These are phyloP conservation scores for Caenorhabditis macrosperma DNA, from an alignment of 2,888 invertebrate genomes.

Conservation along the genomic window DNA sequence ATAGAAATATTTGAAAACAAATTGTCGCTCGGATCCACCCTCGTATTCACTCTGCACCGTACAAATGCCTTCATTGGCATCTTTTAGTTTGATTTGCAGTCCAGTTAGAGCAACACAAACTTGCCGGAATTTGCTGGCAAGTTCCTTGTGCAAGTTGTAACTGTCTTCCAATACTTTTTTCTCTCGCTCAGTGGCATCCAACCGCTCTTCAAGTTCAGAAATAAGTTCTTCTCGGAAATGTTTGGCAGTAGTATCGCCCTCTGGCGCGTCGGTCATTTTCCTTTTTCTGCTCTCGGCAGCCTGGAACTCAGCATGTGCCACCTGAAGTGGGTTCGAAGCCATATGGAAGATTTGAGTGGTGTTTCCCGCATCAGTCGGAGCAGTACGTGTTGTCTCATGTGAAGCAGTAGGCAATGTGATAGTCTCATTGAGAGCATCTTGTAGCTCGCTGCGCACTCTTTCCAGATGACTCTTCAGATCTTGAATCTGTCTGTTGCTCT, in stretches of 20 bases:
- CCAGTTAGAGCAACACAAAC: slow-evolving; percentile 63
- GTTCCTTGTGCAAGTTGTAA: slow-evolving; percentile 50
- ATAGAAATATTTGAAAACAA: slow-evolving; percentile 61
- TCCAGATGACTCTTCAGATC: slow-evolving; percentile 20
- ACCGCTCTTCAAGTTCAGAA: slow-evolving; percentile 40
- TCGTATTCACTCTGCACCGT: slow-evolving; percentile 65
- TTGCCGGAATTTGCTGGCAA: slow-evolving; percentile 58
- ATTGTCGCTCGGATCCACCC: slow-evolving; percentile 36
- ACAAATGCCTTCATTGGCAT: slow-evolving; percentile 62
- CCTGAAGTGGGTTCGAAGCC: slow-evolving; percentile 55
- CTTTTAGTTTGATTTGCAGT: slow-evolving; percentile 65
- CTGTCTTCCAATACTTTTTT: slow-evolving; percentile 54
- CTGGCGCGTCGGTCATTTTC: slow-evolving; percentile 35
- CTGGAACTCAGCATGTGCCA: slow-evolving; percentile 53
- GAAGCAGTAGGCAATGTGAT: background rate
- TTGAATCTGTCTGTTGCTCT: background rate
- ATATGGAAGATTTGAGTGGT: slow-evolving; percentile 62
- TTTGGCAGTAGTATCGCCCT: slow-evolving; percentile 20
- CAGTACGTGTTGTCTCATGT: background rate
- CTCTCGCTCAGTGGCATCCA: slow-evolving; percentile 36
- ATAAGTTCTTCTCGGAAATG: slow-evolving; percentile 37
- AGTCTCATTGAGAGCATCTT: slow-evolving; percentile 15
- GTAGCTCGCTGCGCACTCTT: background rate
- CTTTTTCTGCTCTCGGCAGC: slow-evolving; percentile 45
- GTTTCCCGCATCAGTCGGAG: slow-evolving; percentile 61